These are phyloP conservation scores for Xanthia icteritia DNA, from an alignment of 2,888 invertebrate genomes.

Conservation along the genomic window DNA sequence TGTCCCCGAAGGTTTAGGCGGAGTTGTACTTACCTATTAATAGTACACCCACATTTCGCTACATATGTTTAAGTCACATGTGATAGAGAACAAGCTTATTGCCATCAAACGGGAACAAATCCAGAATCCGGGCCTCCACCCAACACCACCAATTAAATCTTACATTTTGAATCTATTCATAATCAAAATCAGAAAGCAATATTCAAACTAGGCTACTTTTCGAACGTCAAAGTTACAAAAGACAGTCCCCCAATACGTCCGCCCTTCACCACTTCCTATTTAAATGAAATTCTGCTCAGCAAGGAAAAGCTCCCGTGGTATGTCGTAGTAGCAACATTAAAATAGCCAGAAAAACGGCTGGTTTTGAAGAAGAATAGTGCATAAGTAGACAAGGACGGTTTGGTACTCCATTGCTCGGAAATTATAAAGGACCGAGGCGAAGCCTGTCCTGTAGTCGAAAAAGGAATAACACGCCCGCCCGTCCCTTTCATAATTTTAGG, in stretches of 20 bases:
- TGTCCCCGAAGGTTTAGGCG: not conserved
- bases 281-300: not conserved
- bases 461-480: slow-evolving; percentile 42
- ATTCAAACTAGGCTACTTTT: no score
- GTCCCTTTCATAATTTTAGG: slow-evolving; percentile 59
- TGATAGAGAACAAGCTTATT: not conserved
- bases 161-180: not conserved
- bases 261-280: no score
- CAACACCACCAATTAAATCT: not conserved
- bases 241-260: no score
- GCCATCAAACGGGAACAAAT: not conserved
- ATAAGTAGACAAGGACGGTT: slow-evolving; percentile 48
- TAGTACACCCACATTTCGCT: not conserved
- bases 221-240: no score
- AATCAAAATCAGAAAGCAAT: no score
- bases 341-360: slow-evolving; percentile 31
- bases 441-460: slow-evolving; percentile 43
- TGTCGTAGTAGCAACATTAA: slow-evolving; percentile 1
- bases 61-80: not conserved
- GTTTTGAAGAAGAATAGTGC: slow-evolving; percentile 29
- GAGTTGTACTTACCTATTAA: not conserved
- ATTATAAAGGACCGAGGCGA: slow-evolving; percentile 40
- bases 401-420: slow-evolving; percentile 55
- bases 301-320: not conserved
- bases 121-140: not conserved